These are phyloP conservation scores for Trissolcus brochymenae DNA, from an alignment of 2,888 invertebrate genomes.

Conservation along the genomic window DNA sequence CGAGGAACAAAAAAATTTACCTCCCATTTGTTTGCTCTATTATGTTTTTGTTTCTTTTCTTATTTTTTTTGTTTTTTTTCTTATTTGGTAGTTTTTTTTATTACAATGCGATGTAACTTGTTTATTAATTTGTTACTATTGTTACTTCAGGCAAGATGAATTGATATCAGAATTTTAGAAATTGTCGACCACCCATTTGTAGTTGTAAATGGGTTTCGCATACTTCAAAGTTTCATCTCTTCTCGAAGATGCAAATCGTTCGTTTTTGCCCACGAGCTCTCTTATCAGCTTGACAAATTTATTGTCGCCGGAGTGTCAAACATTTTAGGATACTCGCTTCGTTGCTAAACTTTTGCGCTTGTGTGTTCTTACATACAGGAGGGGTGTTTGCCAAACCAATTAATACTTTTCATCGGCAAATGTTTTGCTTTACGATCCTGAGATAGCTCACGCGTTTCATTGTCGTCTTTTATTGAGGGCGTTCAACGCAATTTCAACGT, in stretches of 20 bases:
- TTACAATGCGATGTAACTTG: too few species aligned
- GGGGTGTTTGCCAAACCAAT: conserved; percentile 30
- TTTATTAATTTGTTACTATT: too few species aligned
- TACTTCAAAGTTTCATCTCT: background rate
- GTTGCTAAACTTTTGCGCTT: background rate
- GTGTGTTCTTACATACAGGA: too few species aligned
- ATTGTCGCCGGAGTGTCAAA: conserved; percentile 27
- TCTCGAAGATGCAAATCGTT: conserved; percentile 1
- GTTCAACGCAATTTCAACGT: conserved; percentile 31
- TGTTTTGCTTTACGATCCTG: conserved; percentile 30
- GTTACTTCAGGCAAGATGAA: too few species aligned
- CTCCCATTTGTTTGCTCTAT: too few species aligned
- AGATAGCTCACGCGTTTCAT: conserved; percentile 21
- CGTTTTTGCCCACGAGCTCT: conserved; percentile 6
- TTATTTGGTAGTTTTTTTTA: too few species aligned
- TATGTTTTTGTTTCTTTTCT: too few species aligned
- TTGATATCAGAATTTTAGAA: too few species aligned
- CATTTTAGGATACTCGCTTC: conserved; percentile 27
- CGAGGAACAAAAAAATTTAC: too few species aligned
- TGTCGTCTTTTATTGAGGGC: conserved; percentile 31
- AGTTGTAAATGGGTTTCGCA: too few species aligned
- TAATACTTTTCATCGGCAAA: conserved; percentile 31
- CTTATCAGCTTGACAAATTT: conserved; percentile 37
- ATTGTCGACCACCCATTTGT: too few species aligned
- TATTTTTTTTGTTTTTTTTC: too few species aligned